Conservation (phyloP, 2,797 vertebrate genomes). For the Oophaga sylvatica region DNA sequence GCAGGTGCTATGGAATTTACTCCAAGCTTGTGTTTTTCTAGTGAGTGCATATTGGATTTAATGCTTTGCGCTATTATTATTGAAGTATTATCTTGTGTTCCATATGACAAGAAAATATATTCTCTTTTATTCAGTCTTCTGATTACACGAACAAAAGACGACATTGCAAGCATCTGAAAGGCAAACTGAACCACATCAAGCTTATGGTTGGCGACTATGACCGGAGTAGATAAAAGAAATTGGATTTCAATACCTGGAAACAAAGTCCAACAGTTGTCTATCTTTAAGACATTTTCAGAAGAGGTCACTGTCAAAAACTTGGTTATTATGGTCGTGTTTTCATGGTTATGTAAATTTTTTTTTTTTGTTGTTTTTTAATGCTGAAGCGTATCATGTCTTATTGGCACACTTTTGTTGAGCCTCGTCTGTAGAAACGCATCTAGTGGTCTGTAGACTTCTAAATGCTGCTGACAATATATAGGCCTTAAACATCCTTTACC, state of each 20-base stretch:
- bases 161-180: conserved; percentile 84
- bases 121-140: conserved; percentile 72
- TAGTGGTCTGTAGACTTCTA: neutral
- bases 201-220: conserved; percentile 85
- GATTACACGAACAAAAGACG: conserved; percentile 84
- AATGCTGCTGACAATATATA: neutral
- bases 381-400: neutral
- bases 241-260: neutral
- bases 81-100: neutral
- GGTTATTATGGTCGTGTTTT: neutral
- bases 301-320: neutral
- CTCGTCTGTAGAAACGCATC: neutral
- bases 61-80: neutral
- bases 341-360: neutral
- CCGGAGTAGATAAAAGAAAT: conserved; percentile 60
- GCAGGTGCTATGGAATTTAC: too few species aligned
- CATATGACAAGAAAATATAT: neutral
- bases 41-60: neutral
- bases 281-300: neutral
- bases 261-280: neutral
- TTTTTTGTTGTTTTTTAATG: neutral
- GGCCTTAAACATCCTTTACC: neutral
- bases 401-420: neutral
- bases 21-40: neutral
- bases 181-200: conserved; percentile 88